Percentiles rank a stretch among this genome's conserved stretches.
These are phyloP conservation scores for Arctopsyche grandis DNA, from an alignment of 1,140 invertebrate genomes.

Conservation along the genomic window DNA sequence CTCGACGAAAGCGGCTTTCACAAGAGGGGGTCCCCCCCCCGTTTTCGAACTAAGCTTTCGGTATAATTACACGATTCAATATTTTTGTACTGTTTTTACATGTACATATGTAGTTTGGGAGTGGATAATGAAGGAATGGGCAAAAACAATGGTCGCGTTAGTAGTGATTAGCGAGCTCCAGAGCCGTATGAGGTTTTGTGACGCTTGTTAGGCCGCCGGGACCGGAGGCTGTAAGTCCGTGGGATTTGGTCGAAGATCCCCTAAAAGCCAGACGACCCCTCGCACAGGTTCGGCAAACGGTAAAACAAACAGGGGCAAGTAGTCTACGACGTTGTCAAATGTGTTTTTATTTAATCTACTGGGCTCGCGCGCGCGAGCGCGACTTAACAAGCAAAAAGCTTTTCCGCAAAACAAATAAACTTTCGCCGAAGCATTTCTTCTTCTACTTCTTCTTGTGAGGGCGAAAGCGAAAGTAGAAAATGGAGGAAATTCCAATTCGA, in stretches of 20 bases:
- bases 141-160: constrained; percentile 10
- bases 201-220: not conserved
- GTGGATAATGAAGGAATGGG: too few relatives aligned
- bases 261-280: not conserved
- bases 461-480: not conserved
- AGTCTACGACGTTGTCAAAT: constrained; percentile 43
- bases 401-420: constrained; percentile 38
- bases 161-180: constrained; percentile 3
- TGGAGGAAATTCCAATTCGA: constrained; percentile 2
- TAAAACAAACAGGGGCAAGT: not conserved
- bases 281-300: constrained; percentile 24
- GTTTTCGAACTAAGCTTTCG: not conserved
- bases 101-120: too few relatives aligned
- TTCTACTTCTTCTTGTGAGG: not conserved
- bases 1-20: constrained; percentile 1
- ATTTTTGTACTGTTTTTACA: too few relatives aligned
- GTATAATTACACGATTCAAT: not conserved
- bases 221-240: not conserved
- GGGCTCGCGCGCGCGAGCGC: not conserved
- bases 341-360: constrained; percentile 47
- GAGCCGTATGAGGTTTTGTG: not conserved
- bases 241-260: constrained; percentile 18
- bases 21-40: not conserved
- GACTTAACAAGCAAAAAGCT: constrained; percentile 35
- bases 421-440: constrained; percentile 11